A percentile compares a stretch with the other conserved stretches of the same genome.
Conservation (phyloP, 1,140 invertebrate species). For the Anadara kagoshimensis region DNA sequence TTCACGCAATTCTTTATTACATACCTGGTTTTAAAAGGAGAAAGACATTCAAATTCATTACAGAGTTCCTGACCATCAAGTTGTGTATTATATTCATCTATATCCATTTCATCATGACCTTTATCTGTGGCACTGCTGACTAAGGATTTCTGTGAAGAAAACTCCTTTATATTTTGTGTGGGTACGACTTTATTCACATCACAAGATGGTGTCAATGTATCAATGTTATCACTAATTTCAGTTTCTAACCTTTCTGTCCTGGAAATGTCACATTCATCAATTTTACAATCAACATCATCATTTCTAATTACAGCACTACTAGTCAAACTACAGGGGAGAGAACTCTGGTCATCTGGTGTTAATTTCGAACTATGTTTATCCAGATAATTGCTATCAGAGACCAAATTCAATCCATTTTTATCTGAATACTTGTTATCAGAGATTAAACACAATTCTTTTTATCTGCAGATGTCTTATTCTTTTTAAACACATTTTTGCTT, state of each 20-base stretch:
- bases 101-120: conserved; percentile 6
- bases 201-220: not conserved
- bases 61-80: conserved; percentile 23
- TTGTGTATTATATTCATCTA: conserved; percentile 18
- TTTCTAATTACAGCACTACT: conserved; percentile 11
- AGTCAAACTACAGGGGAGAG: not conserved
- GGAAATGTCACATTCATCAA: not conserved
- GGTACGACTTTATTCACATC: not conserved
- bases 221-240: not conserved
- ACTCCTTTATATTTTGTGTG: conserved; percentile 17
- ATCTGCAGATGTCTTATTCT: not conserved
- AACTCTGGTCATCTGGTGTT: not conserved
- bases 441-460: conserved; percentile 1
- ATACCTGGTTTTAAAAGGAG: conserved; percentile 24
- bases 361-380: conserved; percentile 8
- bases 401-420: not conserved
- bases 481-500: not conserved
- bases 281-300: not conserved
- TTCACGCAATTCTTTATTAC: no score
- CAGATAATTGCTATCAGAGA: conserved; percentile 14
- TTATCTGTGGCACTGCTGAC: conserved; percentile 4
- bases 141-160: conserved; percentile 16
- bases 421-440: not conserved
- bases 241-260: not conserved
- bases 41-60: conserved; percentile 15